Conservation (phyloP, 2,888 invertebrate genomes). For the Mellilla xanthometata region DNA sequence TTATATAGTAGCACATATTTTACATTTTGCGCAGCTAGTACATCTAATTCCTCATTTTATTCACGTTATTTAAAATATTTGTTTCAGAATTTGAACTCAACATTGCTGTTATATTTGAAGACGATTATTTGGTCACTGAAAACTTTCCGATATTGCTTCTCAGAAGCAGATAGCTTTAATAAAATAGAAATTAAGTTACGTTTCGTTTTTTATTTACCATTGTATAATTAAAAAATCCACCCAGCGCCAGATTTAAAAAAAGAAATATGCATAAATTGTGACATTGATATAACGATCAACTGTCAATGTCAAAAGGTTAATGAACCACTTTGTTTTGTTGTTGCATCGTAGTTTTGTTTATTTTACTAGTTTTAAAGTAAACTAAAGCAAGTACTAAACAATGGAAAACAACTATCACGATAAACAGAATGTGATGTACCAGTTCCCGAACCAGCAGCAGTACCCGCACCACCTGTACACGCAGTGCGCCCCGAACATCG, state of each 20-base stretch:
- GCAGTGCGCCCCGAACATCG: conserved; percentile 32
- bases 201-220: no score
- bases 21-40: no score
- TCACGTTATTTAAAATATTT: no score
- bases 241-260: no score
- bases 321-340: neutral
- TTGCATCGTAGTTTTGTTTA: neutral
- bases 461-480: conserved; percentile 39
- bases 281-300: no score
- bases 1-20: no score
- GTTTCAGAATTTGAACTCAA: conserved; percentile 96
- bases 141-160: conserved; percentile 91
- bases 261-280: no score
- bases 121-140: conserved; percentile 96
- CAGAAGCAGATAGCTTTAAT: conserved; percentile 49
- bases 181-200: conserved; percentile 10
- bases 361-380: neutral
- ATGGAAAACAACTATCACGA: conserved; percentile 11
- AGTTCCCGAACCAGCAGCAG: conserved; percentile 57
- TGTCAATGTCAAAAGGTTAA: neutral
- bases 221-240: no score
- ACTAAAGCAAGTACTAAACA: neutral
- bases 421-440: conserved; percentile 33
- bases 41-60: no score
- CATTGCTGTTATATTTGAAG: conserved; percentile 94